Evolutionary conservation across 2,113 vertebrate species (phyloP).

Genomic region (Lontra canadensis): DNA sequence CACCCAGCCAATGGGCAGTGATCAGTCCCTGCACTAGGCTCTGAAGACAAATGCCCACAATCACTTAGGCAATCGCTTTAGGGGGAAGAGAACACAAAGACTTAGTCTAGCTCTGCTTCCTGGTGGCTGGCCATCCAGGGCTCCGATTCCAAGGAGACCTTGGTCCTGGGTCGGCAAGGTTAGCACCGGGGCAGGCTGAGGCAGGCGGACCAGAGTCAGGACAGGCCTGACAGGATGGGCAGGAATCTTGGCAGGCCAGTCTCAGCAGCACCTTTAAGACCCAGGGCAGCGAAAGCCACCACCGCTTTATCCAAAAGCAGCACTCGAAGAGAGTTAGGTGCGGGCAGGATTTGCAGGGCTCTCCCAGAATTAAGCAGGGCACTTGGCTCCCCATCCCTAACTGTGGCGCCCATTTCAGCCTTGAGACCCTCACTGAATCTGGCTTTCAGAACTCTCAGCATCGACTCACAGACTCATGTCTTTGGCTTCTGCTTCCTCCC

Average conservation of each 20-base stretch:
- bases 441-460: background rate
- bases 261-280: background rate
- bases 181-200: accelerated
- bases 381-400: background rate
- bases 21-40: background rate
- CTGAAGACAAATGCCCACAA: background rate
- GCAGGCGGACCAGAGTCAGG: background rate
- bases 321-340: background rate
- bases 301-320: background rate
- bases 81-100: background rate
- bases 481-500: background rate
- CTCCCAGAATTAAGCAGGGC: background rate
- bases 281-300: background rate
- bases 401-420: background rate
- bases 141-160: background rate
- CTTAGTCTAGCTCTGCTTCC: background rate
- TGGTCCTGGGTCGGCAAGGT: background rate
- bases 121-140: background rate
- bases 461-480: background rate
- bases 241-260: background rate
- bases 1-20: accelerated
- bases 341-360: no score
- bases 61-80: background rate
- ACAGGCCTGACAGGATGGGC: background rate
- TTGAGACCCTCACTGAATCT: background rate